phyloP scores from a whole-genome alignment of 2,888 invertebrate genomes.

The Apamea epomidion region DNA sequence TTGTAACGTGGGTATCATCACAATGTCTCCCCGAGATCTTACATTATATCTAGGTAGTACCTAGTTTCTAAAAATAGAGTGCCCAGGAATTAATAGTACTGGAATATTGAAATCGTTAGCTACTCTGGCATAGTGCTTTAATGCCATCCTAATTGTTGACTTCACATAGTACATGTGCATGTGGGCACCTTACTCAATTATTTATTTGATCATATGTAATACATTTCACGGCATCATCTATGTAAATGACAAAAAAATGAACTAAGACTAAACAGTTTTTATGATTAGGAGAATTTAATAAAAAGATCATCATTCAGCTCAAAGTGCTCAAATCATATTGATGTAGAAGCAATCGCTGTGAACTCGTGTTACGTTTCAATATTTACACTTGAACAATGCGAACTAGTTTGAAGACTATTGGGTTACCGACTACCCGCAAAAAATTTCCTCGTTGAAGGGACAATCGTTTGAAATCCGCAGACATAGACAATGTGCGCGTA shows the following conservation, averaged over 20 bases:
- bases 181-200: background rate
- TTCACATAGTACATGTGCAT: background rate
- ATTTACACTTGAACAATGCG: conserved; percentile 58
- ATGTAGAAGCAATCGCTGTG: conserved; percentile 17
- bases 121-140: background rate
- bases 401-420: conserved; percentile 57
- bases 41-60: background rate
- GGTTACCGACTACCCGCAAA: conserved; percentile 60
- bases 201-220: background rate
- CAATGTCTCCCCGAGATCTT: background rate
- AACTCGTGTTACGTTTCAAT: conserved; percentile 60
- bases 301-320: background rate
- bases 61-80: background rate
- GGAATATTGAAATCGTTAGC: background rate
- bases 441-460: conserved; percentile 44
- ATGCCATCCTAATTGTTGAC: background rate
- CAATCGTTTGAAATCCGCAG: conserved; percentile 55
- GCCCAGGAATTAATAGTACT: background rate
- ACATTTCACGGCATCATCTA: background rate
- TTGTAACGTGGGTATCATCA: background rate
- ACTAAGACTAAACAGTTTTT: background rate
- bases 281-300: background rate
- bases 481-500: conserved; percentile 68
- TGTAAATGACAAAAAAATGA: background rate
- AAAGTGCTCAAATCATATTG: conserved; percentile 27